Evolutionary conservation across 2,113 vertebrate genomes (phyloP).

Genomic region (Neomonachus schauinslandi): DNA sequence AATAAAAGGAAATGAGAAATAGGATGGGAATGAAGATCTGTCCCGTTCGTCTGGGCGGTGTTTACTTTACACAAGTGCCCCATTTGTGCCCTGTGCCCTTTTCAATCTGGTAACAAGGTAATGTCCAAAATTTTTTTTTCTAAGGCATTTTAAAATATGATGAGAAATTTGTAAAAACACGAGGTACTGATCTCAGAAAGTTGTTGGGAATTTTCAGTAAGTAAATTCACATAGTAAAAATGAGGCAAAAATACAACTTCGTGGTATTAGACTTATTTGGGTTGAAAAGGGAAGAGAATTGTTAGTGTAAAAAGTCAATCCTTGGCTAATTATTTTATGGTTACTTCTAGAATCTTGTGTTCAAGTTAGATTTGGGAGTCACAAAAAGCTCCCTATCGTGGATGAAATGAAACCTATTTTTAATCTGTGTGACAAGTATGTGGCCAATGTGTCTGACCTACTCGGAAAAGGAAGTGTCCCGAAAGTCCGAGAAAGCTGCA

Average conservation of each 20-base stretch:
- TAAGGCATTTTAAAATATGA: constrained; percentile 49
- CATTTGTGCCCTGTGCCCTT: neutral
- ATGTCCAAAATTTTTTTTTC: neutral
- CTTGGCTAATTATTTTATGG: neutral
- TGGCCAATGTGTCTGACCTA: neutral
- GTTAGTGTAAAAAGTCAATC: neutral
- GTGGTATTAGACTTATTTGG: neutral
- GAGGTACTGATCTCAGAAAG: neutral
- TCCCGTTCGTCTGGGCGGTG: neutral
- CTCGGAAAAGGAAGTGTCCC: neutral
- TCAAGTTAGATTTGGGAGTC: neutral
- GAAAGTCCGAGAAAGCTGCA: neutral
- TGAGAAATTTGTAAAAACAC: neutral
- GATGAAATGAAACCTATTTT: neutral
- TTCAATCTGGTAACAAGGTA: neutral
- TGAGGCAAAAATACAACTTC: neutral
- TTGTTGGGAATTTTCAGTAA: constrained; percentile 32
- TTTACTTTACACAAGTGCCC: neutral
- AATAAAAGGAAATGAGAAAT: constrained; percentile 43
- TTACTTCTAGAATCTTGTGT: constrained; percentile 45
- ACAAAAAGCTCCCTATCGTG: neutral
- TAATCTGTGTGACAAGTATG: neutral
- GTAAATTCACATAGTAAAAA: constrained; percentile 26
- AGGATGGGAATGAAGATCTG: neutral
- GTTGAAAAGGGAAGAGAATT: neutral